Evolutionary conservation across 2,888 invertebrate species (phyloP).

Genomic region (Epistrophella euchroma): DNA sequence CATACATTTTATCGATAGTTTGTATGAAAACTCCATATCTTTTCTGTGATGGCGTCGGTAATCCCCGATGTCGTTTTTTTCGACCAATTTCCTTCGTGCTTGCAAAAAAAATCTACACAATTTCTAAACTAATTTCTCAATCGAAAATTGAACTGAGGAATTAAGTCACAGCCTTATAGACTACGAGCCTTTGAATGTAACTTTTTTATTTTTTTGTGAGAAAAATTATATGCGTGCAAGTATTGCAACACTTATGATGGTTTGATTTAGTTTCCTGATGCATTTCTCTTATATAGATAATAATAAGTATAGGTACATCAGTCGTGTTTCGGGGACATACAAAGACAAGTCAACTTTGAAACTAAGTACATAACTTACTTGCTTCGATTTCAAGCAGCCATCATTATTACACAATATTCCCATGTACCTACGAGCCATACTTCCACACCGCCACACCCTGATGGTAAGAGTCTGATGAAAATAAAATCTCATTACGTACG

Average conservation of each 20-base stretch:
- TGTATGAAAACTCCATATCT: no score
- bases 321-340: neutral
- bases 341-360: neutral
- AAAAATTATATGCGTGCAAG: neutral
- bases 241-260: neutral
- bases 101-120: no score
- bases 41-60: no score
- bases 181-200: neutral
- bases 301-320: neutral
- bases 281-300: neutral
- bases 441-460: slow-evolving; percentile 22
- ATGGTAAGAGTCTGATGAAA: neutral
- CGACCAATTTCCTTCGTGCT: no score
- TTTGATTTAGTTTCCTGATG: neutral
- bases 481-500: slow-evolving; percentile 8
- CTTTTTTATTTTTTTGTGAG: neutral
- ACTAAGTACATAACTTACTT: neutral
- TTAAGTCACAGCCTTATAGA: neutral
- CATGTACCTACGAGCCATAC: neutral
- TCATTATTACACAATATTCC: neutral
- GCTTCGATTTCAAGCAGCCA: slow-evolving; percentile 2
- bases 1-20: no score
- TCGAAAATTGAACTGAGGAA: neutral
- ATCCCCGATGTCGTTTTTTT: no score
- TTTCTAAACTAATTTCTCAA: no score